phyloP scores from a whole-genome alignment of 2,888 invertebrate species.

The Muschampia plurimacula region DNA sequence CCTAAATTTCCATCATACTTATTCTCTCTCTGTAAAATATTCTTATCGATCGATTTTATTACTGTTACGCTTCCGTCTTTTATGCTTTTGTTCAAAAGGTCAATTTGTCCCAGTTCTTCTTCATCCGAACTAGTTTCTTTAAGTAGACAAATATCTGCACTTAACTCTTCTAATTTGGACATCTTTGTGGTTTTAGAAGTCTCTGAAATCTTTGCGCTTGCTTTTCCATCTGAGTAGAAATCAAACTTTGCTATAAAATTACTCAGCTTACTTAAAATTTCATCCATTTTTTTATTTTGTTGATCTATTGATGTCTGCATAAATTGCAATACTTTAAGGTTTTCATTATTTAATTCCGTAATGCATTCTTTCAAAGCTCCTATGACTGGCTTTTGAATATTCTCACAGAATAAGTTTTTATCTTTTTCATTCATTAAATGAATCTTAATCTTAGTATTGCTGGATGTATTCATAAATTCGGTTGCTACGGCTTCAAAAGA shows the following conservation, averaged over 20 bases:
- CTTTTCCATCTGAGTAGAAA: slow-evolving; percentile 20
- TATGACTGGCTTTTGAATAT: slow-evolving; percentile 66
- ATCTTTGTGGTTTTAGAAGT: slow-evolving; percentile 47
- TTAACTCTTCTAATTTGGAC: slow-evolving; percentile 67
- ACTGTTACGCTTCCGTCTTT: slow-evolving; percentile 46
- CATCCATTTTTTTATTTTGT: slow-evolving; percentile 62
- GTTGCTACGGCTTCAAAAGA: slow-evolving; percentile 73
- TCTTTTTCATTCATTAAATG: slow-evolving; percentile 75
- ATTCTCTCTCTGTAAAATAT: slow-evolving; percentile 22
- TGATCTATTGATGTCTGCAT: slow-evolving; percentile 58
- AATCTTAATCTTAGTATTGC: slow-evolving; percentile 69
- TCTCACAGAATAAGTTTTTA: slow-evolving; percentile 65
- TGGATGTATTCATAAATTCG: slow-evolving; percentile 56
- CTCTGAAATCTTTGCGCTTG: background rate
- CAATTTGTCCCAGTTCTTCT: slow-evolving; percentile 58
- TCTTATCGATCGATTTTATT: slow-evolving; percentile 38
- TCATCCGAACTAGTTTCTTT: slow-evolving; percentile 57
- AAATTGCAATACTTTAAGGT: slow-evolving; percentile 53
- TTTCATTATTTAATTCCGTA: slow-evolving; percentile 55
- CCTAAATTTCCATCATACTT: slow-evolving; percentile 48
- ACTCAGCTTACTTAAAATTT: slow-evolving; percentile 61
- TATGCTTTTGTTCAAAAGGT: slow-evolving; percentile 52
- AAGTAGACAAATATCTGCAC: slow-evolving; percentile 58
- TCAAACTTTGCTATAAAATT: slow-evolving; percentile 65
- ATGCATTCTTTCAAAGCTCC: slow-evolving; percentile 68